Evolutionary conservation across 2,113 vertebrate species (phyloP), one percentile per base, ranked within the genome.

Genomic region (Erpornis zantholeuca): DNA sequence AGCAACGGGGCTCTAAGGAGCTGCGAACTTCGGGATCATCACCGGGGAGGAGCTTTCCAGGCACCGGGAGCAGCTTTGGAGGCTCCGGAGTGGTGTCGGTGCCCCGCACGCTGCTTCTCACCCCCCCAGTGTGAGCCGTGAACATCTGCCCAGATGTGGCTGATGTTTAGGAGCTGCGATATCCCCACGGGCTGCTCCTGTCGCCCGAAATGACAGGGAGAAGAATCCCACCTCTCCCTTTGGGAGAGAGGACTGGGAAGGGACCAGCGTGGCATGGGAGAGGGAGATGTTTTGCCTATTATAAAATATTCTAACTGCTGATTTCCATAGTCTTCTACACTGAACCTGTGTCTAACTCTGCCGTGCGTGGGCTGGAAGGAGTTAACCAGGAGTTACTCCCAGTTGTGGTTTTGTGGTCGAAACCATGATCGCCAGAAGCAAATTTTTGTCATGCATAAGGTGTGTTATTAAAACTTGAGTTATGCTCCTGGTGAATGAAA

Each of bases 401-500:
- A 77, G 92, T 97, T 98, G 98, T 96, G 98, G 98, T 98, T 98
- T 98, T 98, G 98, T 98, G 98, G 98, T 98, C 98, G 98, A 98
- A 98, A 98, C 98, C 98, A 97, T 98, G 97, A 98, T 98, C 96
- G 98, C 98, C 98, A 98, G 98, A 92, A 98, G 98, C 98, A 98
- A 98, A 98, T 98, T 98, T 98, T 98, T 98, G 97, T 98, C 97
- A 96, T 98, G 98, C 97, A 98, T 96, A 96, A 98, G 97, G 98
- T 97, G 98, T 98, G 98, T 98, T 98, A 98, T 98, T 98, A 98
- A 98, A 98, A 98, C 97, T 97, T 93, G 94, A 98, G 97, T 97
- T 98, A 97, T 96, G 95, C 96, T 97, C 94, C 95, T 96, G 97
- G 97, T 98, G 98, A 98, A 98, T 98, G 98, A 98, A 98, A 98